A percentile compares a stretch with the other conserved stretches of the same genome.
Conservation (phyloP, 2,888 invertebrate species). For the Tridacna gigas region DNA sequence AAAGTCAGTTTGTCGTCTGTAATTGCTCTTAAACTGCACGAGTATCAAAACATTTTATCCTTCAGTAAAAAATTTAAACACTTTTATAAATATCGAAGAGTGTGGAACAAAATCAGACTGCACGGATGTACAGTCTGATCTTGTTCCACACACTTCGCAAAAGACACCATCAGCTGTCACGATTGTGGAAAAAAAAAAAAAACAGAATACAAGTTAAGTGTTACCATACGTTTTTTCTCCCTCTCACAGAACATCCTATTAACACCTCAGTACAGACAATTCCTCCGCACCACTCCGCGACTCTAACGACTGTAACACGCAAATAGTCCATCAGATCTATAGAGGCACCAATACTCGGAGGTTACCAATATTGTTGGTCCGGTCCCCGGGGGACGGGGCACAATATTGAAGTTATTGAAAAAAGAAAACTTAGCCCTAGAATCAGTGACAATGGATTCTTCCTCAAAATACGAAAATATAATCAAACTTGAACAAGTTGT, state of each 20-base stretch:
- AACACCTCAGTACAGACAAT: slow-evolving; percentile 14
- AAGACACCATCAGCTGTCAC: too few relatives aligned
- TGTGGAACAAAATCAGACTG: too few relatives aligned
- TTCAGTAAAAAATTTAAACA: too few relatives aligned
- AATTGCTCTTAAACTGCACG: too few relatives aligned
- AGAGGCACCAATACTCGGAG: neutral
- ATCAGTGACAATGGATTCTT: neutral
- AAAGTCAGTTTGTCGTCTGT: too few relatives aligned
- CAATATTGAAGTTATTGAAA: slow-evolving; percentile 22
- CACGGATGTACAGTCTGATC: too few relatives aligned
- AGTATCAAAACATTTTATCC: too few relatives aligned
- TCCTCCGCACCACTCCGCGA: neutral
- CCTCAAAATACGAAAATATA: too few relatives aligned
- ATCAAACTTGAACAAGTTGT: too few relatives aligned
- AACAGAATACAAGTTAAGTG: neutral
- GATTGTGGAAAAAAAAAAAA: too few relatives aligned
- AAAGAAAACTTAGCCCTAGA: slow-evolving; percentile 6
- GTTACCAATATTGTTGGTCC: slow-evolving; percentile 11
- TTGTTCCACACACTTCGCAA: too few relatives aligned
- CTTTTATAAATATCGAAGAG: too few relatives aligned
- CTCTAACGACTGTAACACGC: neutral
- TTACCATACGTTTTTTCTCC: slow-evolving; percentile 10
- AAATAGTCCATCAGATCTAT: slow-evolving; percentile 2
- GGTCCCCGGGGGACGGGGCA: slow-evolving; percentile 4
- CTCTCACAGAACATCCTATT: slow-evolving; percentile 10